Evolutionary conservation across 2,888 invertebrate species (phyloP).

Genomic region (Acanthosepion esculentum): DNA sequence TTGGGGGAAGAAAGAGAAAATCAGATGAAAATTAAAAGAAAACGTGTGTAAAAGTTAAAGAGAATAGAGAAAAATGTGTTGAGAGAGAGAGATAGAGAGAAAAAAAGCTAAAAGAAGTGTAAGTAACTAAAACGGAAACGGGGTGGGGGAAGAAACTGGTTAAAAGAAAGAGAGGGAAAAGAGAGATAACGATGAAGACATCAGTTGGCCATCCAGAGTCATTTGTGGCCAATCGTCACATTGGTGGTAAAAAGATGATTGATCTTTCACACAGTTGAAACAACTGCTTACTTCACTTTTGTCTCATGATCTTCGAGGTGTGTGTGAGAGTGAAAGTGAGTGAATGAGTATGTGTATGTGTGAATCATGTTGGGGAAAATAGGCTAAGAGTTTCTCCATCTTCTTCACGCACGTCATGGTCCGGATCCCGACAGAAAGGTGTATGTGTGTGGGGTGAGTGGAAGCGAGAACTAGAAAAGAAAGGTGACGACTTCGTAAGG

Average conservation of each 20-base stretch:
- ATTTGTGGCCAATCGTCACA: constrained; percentile 17
- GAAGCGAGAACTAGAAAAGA: background rate
- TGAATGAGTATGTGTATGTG: background rate
- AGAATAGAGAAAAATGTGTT: no score
- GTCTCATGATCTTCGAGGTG: background rate
- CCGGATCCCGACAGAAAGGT: constrained; percentile 1
- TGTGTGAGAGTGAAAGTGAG: background rate
- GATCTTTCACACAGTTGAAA: background rate
- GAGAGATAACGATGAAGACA: background rate
- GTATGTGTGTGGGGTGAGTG: background rate
- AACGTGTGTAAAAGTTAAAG: background rate
- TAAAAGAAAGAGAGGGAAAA: background rate
- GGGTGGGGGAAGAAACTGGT: background rate
- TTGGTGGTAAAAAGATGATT: background rate
- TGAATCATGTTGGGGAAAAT: background rate
- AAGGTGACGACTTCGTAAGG: background rate
- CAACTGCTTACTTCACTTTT: background rate
- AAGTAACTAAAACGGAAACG: background rate
- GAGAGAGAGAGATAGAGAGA: no score
- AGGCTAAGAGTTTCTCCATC: background rate
- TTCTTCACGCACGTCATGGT: background rate
- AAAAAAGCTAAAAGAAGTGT: background rate
- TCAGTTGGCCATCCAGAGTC: background rate
- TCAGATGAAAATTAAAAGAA: background rate
- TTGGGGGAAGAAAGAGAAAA: background rate